A percentile compares a stretch with the other conserved stretches of the same genome.
These are phyloP conservation scores for Epirrita christyi DNA, from an alignment of 2,888 invertebrate genomes.

Conservation along the genomic window DNA sequence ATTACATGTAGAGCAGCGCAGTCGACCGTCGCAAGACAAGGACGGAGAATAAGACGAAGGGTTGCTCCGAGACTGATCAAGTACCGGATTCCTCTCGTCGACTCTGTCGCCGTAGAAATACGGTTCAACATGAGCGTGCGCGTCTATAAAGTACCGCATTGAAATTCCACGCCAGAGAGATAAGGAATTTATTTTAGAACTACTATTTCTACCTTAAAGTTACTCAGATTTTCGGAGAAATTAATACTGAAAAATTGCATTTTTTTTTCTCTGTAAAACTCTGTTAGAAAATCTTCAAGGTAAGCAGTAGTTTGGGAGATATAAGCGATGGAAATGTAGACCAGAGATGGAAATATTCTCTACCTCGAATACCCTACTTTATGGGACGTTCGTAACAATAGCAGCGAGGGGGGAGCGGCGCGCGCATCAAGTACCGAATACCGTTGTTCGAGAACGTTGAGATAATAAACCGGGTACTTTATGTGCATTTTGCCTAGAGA, in stretches of 20 bases:
- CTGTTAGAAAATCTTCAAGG: constrained; percentile 43
- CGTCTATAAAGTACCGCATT: constrained; percentile 80
- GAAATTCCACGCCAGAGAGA: constrained; percentile 82
- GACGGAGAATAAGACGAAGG: constrained; percentile 85
- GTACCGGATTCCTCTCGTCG: constrained; percentile 65
- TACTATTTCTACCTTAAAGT: constrained; percentile 38
- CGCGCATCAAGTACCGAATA: constrained; percentile 74
- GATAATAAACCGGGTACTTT: constrained; percentile 76
- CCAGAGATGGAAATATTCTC: constrained; percentile 78
- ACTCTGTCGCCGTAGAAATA: constrained; percentile 55
- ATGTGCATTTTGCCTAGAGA: constrained; percentile 82
- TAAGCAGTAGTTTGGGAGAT: constrained; percentile 40
- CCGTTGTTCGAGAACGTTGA: constrained; percentile 61
- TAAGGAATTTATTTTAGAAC: constrained; percentile 78
- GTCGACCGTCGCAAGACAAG: constrained; percentile 83
- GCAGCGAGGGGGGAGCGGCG: constrained; percentile 81
- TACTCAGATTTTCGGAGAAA: constrained; percentile 14
- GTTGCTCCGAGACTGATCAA: constrained; percentile 82
- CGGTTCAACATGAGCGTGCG: constrained; percentile 71
- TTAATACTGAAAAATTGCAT: constrained; percentile 66
- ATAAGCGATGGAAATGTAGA: constrained; percentile 57
- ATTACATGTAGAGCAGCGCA: constrained; percentile 72
- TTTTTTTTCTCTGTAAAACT: constrained; percentile 60
- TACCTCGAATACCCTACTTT: constrained; percentile 68
- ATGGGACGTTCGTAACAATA: constrained; percentile 83